Evolutionary conservation across 1,140 invertebrate genomes (phyloP).

Genomic region (Muscidifurax raptorellus): DNA sequence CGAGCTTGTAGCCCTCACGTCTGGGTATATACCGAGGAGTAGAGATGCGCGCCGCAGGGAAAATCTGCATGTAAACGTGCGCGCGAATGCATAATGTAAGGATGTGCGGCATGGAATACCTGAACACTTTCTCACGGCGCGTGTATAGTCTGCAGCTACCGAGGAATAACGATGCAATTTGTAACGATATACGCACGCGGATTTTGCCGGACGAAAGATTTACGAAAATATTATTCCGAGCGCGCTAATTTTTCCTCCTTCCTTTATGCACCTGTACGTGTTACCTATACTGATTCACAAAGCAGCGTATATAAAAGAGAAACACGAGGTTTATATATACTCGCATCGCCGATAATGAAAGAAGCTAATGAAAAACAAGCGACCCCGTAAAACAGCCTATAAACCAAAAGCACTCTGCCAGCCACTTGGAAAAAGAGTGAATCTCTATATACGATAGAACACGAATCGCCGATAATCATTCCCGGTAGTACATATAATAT

Average conservation of each 20-base stretch:
- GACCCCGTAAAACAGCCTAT: not conserved
- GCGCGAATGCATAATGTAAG: slow-evolving; percentile 21
- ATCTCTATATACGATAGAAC: not conserved
- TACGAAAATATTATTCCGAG: not conserved
- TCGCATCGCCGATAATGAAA: no score
- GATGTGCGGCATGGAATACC: not conserved
- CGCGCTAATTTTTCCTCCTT: no score
- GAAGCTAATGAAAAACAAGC: no score
- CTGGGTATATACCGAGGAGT: no score
- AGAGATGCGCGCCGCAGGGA: not conserved
- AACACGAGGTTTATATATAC: no score
- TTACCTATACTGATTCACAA: not conserved
- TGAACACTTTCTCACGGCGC: not conserved
- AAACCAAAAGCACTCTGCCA: not conserved
- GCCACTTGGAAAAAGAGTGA: not conserved
- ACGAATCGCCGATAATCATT: not conserved
- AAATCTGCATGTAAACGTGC: slow-evolving; percentile 38
- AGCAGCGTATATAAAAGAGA: no score
- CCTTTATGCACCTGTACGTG: no score
- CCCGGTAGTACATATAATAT: no score
- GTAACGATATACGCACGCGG: not conserved
- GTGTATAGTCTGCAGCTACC: not conserved
- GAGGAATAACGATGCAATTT: slow-evolving; percentile 10
- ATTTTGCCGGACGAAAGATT: not conserved
- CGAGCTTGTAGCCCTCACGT: not conserved